Conservation (phyloP, 2,113 vertebrate species). For the Microtus montanus region DNA sequence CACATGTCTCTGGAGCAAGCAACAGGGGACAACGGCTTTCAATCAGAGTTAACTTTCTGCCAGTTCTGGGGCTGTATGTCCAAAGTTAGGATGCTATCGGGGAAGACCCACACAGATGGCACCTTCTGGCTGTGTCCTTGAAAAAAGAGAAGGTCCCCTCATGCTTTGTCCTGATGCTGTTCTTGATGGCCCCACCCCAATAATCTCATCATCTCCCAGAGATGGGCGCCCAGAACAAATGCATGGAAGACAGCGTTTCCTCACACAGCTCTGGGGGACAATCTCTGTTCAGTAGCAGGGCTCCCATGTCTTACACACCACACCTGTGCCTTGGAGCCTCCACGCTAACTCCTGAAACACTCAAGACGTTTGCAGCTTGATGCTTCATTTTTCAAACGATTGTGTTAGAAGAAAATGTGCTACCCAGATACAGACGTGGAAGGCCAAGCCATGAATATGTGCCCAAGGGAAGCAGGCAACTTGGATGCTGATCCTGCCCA, state of each 20-base stretch:
- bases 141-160: background rate
- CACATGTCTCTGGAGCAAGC: background rate
- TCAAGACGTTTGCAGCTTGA: accelerated
- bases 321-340: accelerated
- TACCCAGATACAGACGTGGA: accelerated
- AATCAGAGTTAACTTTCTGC: background rate
- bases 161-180: background rate
- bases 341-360: background rate
- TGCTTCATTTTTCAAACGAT: background rate
- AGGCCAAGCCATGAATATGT: accelerated
- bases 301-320: accelerated
- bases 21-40: background rate
- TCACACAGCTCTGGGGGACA: background rate
- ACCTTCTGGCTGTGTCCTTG: too few relatives aligned
- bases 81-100: background rate
- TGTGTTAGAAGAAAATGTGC: background rate
- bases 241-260: accelerated
- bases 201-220: too few relatives aligned
- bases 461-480: accelerated
- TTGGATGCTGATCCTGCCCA: accelerated
- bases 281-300: background rate
- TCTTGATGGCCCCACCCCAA: too few relatives aligned
- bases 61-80: background rate
- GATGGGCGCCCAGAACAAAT: background rate
- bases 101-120: background rate